Conservation (phyloP, 1,140 invertebrate genomes). For the Melipona quadrifasciata region DNA sequence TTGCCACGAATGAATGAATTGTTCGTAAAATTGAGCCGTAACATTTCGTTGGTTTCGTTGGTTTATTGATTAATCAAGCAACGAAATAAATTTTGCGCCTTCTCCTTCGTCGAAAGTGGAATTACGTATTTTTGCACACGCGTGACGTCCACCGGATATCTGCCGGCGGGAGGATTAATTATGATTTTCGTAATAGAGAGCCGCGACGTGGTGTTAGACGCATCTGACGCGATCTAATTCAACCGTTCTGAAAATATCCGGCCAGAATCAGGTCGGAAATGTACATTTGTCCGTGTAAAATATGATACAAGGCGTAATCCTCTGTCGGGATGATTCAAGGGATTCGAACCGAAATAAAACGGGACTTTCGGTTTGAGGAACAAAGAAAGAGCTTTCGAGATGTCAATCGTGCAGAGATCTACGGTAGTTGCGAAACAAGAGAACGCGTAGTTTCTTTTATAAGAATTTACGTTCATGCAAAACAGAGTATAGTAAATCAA, state of each 20-base stretch:
- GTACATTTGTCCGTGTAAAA: background rate
- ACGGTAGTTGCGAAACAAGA: background rate
- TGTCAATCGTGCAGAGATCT: background rate
- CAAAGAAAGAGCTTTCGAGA: background rate
- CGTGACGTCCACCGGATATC: background rate
- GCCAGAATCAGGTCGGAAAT: background rate
- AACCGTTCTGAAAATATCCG: constrained; percentile 26
- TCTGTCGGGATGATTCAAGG: background rate
- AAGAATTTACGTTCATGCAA: too few species aligned
- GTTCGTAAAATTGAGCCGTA: background rate
- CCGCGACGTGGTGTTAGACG: background rate
- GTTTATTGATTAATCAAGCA: too few species aligned
- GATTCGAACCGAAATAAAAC: background rate
- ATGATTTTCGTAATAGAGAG: background rate
- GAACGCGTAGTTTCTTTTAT: too few species aligned
- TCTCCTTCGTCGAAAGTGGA: too few species aligned
- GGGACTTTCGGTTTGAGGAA: background rate
- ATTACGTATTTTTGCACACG: background rate
- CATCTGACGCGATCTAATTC: constrained; percentile 15
- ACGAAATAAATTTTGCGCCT: too few species aligned
- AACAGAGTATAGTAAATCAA: too few species aligned
- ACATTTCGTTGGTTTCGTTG: too few species aligned
- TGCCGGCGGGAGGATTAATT: background rate
- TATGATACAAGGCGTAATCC: background rate
- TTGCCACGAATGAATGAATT: too few species aligned